Conservation (phyloP, 1,140 invertebrate species). For the Macrocentrus cingulum region DNA sequence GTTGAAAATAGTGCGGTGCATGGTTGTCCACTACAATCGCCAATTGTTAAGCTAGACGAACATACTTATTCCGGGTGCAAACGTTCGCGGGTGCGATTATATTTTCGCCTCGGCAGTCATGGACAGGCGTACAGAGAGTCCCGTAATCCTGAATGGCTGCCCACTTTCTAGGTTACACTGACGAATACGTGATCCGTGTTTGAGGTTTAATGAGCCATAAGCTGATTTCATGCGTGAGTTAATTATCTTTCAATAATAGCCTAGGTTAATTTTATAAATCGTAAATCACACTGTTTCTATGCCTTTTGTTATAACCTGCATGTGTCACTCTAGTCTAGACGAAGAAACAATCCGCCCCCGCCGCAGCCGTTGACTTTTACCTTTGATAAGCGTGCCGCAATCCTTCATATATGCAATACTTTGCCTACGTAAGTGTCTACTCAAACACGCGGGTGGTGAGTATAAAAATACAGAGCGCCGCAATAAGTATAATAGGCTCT, state of each 20-base stretch:
- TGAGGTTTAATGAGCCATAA: background rate
- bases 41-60: background rate
- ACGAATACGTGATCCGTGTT: slow-evolving; percentile 32
- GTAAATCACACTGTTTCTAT: too few species aligned
- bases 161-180: slow-evolving; percentile 52
- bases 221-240: background rate
- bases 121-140: slow-evolving; percentile 41
- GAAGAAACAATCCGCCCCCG: background rate
- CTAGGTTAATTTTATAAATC: too few species aligned
- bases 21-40: background rate
- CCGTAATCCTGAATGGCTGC: slow-evolving; percentile 53
- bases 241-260: too few species aligned
- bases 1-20: background rate
- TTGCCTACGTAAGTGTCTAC: slow-evolving; percentile 1
- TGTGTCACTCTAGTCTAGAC: slow-evolving; percentile 15
- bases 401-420: slow-evolving; percentile 7
- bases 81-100: background rate
- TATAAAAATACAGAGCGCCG: slow-evolving; percentile 11
- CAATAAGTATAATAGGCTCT: slow-evolving; percentile 4
- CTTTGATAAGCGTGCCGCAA: slow-evolving; percentile 4
- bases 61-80: background rate
- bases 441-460: slow-evolving; percentile 8
- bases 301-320: too few species aligned
- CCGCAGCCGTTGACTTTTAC: slow-evolving; percentile 3
- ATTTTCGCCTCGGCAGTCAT: slow-evolving; percentile 9